These are phyloP conservation scores for Littorina saxatilis DNA, from an alignment of 1,140 invertebrate species.

Conservation along the genomic window DNA sequence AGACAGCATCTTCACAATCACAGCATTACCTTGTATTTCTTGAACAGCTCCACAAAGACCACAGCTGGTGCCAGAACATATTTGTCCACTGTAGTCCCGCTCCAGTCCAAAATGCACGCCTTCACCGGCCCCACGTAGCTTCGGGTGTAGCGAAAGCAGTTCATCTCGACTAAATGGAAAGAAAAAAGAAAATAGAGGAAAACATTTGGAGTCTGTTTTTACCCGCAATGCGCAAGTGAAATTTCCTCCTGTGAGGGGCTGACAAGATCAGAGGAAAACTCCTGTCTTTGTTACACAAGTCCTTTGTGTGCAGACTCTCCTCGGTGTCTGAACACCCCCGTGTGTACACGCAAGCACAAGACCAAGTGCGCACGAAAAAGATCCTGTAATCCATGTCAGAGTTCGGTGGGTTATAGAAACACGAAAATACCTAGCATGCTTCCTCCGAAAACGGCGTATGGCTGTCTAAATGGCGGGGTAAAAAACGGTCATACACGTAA, in stretches of 20 bases:
- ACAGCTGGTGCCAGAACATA: constrained; percentile 71
- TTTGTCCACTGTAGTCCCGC: constrained; percentile 71
- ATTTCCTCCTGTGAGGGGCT: too few relatives aligned
- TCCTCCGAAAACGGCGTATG: too few relatives aligned
- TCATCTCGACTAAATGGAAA: constrained; percentile 22
- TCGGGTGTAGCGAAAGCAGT: constrained; percentile 50
- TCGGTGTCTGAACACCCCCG: neutral
- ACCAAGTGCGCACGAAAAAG: too few relatives aligned
- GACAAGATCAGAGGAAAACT: too few relatives aligned
- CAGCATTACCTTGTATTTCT: constrained; percentile 61
- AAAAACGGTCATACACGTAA: too few relatives aligned
- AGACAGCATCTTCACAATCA: too few relatives aligned
- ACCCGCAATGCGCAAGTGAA: neutral
- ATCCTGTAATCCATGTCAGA: too few relatives aligned
- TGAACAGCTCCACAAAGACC: constrained; percentile 68
- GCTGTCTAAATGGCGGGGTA: too few relatives aligned
- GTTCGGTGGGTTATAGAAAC: too few relatives aligned
- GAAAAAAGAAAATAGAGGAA: neutral
- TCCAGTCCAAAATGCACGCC: constrained; percentile 72
- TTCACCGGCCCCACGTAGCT: constrained; percentile 64
- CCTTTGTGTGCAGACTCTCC: too few relatives aligned
- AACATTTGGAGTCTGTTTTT: neutral
- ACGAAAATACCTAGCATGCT: too few relatives aligned
- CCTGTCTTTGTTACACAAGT: neutral
- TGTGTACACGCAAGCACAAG: neutral